Base-by-base conservation (phyloP, 64 coral and sea anemone genomes). In the Catalaphyllia jardinei region DNA sequence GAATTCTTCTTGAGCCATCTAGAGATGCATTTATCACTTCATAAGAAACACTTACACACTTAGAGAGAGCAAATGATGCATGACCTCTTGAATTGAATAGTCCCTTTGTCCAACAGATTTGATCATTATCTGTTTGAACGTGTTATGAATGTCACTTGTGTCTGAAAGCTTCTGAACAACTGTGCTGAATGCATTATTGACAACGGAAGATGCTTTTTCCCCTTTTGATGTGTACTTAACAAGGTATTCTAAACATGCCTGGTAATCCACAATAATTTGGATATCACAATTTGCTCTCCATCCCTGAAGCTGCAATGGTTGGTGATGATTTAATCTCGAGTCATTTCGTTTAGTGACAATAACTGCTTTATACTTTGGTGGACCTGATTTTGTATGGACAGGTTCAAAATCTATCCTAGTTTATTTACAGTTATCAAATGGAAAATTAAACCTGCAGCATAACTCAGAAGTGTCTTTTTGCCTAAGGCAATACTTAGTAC, bases 271-370 rank as follows among this genome's bases (percentile, higher is more conserved):
- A 46, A 46, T 5, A 6, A 46, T 46, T 46, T 46, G 59, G 28
- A 89, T 77, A 15, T 88, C 87, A 67, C 87, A 78, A 78, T 88
- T 88, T 89, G 38, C 87, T 50, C 87, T 77, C 86, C 74, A 89
- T 18, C 87, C 87, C 50, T 77, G 73, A 39, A 89, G 87, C 24
- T 89, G 87, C 31, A 78, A 28, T 78, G 60, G 87, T 15, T 89
- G 57, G 52, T 89, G 87, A 67, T 60, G 29, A 50, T 89, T 89
- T 25, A 78, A 75, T 78, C 87, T 77, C 0, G 87, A 78, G 24
- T 89, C 87, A 89, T 89, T 89, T 65, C 57, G 17, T 49, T 89
- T 89, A 29, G 87, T 62, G 17, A 89, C 87, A 64, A 89, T 67
- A 25, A 17, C 27, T 1, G 87, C 87, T 89, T 78, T 67, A 42